These are phyloP conservation scores for Gymnodraco acuticeps DNA, from an alignment of 2,797 vertebrate genomes.

Conservation along the genomic window DNA sequence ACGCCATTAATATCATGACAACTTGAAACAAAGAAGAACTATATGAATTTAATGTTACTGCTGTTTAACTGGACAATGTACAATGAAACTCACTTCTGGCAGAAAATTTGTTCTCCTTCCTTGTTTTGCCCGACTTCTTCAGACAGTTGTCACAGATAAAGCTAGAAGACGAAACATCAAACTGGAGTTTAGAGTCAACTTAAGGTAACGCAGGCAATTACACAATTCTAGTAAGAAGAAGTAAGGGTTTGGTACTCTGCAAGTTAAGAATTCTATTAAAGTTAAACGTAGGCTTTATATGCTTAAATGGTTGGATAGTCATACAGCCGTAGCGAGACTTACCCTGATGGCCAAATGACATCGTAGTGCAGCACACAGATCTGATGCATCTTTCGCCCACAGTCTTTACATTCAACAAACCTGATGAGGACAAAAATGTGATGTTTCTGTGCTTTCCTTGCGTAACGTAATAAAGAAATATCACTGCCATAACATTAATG, in stretches of 20 bases:
- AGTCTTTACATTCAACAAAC: constrained; percentile 99
- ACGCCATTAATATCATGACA: background rate
- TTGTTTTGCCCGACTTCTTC: constrained; percentile 94
- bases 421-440: constrained; percentile 76
- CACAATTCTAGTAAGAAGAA: background rate
- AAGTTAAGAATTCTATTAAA: background rate
- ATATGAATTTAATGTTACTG: background rate
- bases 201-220: background rate
- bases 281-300: background rate
- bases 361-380: constrained; percentile 98
- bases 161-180: constrained; percentile 73
- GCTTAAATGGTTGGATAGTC: background rate
- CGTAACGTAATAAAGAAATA: background rate
- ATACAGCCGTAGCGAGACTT: constrained; percentile 43
- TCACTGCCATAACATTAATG: background rate
- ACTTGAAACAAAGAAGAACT: background rate
- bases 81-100: constrained; percentile 91
- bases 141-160: constrained; percentile 99
- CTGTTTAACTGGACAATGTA: background rate
- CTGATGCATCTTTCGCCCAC: constrained; percentile 99
- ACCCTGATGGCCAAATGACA: constrained; percentile 98
- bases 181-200: constrained; percentile 4
- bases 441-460: background rate
- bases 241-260: background rate
- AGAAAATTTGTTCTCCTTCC: constrained; percentile 98